These are phyloP conservation scores for Lethocerus indicus DNA, from an alignment of 1,140 invertebrate genomes.

Conservation along the genomic window DNA sequence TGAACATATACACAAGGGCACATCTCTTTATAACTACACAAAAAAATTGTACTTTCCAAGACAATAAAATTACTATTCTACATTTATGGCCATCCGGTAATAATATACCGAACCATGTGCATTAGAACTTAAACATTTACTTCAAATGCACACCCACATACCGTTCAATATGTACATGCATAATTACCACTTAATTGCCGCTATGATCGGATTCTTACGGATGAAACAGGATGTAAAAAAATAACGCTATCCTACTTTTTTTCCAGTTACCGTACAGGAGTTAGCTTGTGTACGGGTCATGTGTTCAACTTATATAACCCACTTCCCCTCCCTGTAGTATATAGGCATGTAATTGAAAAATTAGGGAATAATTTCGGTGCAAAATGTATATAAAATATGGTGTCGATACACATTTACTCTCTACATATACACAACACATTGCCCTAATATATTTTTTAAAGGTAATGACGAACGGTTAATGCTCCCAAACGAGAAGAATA, in stretches of 20 bases:
- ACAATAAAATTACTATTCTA: slow-evolving; percentile 1
- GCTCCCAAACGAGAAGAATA: neutral
- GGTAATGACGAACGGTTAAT: neutral
- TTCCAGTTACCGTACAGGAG: too few relatives aligned
- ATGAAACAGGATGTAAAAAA: too few relatives aligned
- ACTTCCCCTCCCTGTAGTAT: too few relatives aligned
- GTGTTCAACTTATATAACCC: too few relatives aligned
- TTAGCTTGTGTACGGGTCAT: too few relatives aligned
- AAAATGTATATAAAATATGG: neutral
- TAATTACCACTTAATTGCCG: neutral
- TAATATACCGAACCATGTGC: too few relatives aligned
- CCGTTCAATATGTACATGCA: neutral
- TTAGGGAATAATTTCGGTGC: too few relatives aligned
- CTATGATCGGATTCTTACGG: too few relatives aligned
- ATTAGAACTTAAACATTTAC: too few relatives aligned
- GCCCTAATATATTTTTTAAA: neutral
- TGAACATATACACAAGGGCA: slow-evolving; percentile 6
- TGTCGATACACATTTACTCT: neutral
- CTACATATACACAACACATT: slow-evolving; percentile 1
- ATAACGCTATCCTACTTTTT: too few relatives aligned
- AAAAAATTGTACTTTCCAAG: neutral
- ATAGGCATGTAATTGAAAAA: too few relatives aligned
- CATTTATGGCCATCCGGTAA: neutral
- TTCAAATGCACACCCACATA: neutral
- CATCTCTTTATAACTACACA: slow-evolving; percentile 4